Conservation (phyloP, 2,888 invertebrate genomes). For the Bombyx huttoni region DNA sequence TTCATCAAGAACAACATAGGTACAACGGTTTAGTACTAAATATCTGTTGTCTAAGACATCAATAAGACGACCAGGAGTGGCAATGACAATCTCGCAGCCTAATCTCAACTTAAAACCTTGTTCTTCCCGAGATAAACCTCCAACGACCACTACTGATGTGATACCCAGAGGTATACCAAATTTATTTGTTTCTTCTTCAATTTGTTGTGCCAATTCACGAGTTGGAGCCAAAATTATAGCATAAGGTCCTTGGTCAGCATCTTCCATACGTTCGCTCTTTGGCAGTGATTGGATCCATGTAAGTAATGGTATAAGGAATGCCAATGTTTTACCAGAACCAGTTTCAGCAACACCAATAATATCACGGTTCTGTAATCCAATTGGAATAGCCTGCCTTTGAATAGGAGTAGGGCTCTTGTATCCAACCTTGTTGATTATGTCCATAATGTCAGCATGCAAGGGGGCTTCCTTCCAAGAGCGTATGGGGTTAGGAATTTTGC, state of each 20-base stretch:
- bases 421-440: conserved; percentile 94
- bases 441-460: conserved; percentile 90
- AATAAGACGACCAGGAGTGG: conserved; percentile 98
- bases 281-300: conserved; percentile 99
- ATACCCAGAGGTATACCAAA: conserved; percentile 95
- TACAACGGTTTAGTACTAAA: conserved; percentile 96
- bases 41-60: conserved; percentile 99
- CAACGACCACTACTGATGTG: conserved; percentile 97
- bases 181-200: conserved; percentile 98
- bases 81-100: conserved; percentile 99
- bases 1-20: conserved; percentile 96
- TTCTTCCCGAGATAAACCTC: conserved; percentile 96
- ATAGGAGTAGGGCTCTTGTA: conserved; percentile 99
- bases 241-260: conserved; percentile 96
- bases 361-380: conserved; percentile 93
- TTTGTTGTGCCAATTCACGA: conserved; percentile 99
- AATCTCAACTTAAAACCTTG: conserved; percentile 96
- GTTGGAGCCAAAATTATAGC: conserved; percentile 99
- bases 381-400: conserved; percentile 99
- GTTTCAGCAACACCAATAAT: conserved; percentile 99
- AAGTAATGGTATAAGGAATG: conserved; percentile 96
- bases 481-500: conserved; percentile 96
- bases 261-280: conserved; percentile 92
- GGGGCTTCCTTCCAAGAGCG: conserved; percentile 95
- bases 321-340: conserved; percentile 98